A percentile compares a stretch with the other conserved stretches of the same genome.
Conservation (phyloP, 2,113 vertebrate species). For the Odobenus rosmarus region DNA sequence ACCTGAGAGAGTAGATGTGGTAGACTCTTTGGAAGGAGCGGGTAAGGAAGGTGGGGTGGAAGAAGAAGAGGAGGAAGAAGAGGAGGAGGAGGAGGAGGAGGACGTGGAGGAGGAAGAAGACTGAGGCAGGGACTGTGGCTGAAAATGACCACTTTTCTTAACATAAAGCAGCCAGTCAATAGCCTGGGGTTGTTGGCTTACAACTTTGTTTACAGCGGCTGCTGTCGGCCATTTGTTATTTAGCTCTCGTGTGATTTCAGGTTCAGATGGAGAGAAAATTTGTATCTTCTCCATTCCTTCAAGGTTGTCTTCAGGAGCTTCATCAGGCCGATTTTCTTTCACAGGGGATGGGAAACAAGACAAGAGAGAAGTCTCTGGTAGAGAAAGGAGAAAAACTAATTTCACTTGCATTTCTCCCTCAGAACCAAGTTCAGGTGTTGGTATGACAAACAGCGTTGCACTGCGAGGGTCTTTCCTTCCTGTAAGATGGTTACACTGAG, state of each 20-base stretch:
- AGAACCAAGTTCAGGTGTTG: conserved; percentile 42
- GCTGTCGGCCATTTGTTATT: background rate
- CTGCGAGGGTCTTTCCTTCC: conserved; percentile 69
- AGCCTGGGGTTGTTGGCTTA: conserved; percentile 24
- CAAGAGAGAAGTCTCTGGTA: conserved; percentile 51
- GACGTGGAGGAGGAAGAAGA: background rate
- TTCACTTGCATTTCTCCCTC: conserved; percentile 62
- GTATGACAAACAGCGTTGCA: conserved; percentile 71
- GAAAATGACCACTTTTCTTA: conserved; percentile 55
- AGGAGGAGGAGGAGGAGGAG: background rate
- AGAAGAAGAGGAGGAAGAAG: background rate
- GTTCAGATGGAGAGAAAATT: background rate
- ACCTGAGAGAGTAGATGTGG: background rate
- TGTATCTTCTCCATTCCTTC: conserved; percentile 44
- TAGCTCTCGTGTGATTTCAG: background rate
- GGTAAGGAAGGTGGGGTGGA: background rate
- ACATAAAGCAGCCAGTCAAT: conserved; percentile 72
- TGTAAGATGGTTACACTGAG: conserved; percentile 64
- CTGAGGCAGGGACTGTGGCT: background rate
- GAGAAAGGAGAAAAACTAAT: conserved; percentile 64
- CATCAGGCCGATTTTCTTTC: conserved; percentile 35
- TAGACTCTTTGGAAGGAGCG: background rate
- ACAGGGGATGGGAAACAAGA: background rate
- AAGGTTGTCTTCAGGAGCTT: background rate
- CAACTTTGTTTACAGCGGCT: background rate